Percentiles rank a stretch among this genome's conserved stretches.
These are phyloP conservation scores for Diaprepes abbreviatus DNA, from an alignment of 2,888 invertebrate species.

Conservation along the genomic window DNA sequence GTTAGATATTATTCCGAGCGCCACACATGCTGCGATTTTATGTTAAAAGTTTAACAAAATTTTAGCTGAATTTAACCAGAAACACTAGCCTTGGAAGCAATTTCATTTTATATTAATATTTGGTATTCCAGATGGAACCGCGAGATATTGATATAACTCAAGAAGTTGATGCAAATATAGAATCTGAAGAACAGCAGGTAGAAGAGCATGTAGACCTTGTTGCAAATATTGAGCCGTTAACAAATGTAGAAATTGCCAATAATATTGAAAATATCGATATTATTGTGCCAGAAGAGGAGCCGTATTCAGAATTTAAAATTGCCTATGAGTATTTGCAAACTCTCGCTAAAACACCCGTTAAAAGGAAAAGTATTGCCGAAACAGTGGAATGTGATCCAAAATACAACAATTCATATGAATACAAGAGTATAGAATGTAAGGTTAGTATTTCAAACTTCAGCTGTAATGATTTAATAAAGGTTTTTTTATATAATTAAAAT, in stretches of 20 bases:
- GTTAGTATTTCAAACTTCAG: conserved; percentile 38
- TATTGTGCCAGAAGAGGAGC: conserved; percentile 6
- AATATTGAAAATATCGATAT: background rate
- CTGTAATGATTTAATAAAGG: too few relatives aligned
- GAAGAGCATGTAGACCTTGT: too few relatives aligned
- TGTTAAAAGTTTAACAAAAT: too few relatives aligned
- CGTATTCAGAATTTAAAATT: conserved; percentile 45
- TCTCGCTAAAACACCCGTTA: conserved; percentile 57
- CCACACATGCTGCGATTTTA: too few relatives aligned
- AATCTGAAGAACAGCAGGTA: background rate
- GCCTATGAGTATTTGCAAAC: conserved; percentile 58
- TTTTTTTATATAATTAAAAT: too few relatives aligned
- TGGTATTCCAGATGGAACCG: background rate
- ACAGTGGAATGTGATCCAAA: conserved; percentile 51
- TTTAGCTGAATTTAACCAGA: too few relatives aligned
- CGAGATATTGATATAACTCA: background rate
- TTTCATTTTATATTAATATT: too few relatives aligned
- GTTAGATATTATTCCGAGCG: too few relatives aligned
- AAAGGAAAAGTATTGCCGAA: conserved; percentile 52
- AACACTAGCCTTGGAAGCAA: too few relatives aligned
- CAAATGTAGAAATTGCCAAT: conserved; percentile 29
- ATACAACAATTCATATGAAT: conserved; percentile 55
- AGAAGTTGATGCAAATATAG: background rate
- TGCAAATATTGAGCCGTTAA: too few relatives aligned
- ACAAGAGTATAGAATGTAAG: conserved; percentile 58